phyloP scores from a whole-genome alignment of 2,797 vertebrate species.

The Pseudotriccus pelzelni region DNA sequence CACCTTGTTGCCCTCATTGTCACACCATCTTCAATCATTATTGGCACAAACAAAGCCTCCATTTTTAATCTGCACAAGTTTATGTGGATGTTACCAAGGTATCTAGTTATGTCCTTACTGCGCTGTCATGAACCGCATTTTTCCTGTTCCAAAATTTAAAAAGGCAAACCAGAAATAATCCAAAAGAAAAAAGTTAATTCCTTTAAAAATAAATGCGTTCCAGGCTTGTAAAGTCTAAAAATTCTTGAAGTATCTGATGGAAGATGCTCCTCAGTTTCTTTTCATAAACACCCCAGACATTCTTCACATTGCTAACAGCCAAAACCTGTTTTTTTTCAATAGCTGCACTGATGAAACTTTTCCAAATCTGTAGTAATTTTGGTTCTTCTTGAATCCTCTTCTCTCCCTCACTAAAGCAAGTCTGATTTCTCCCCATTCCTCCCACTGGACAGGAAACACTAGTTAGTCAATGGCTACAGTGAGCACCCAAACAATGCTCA shows the following conservation, averaged over 20 bases:
- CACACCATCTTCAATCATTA: background rate
- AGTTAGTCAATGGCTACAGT: accelerated
- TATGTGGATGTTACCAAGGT: background rate
- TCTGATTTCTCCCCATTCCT: background rate
- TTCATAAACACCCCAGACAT: background rate
- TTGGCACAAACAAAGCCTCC: background rate
- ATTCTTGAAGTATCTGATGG: background rate
- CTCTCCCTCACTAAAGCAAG: background rate
- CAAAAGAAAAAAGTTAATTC: background rate
- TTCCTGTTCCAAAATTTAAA: background rate
- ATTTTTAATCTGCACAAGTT: background rate
- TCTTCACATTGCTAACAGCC: background rate
- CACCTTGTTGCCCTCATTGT: background rate
- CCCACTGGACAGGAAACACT: background rate
- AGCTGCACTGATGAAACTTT: background rate
- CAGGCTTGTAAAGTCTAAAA: background rate
- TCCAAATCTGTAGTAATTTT: background rate
- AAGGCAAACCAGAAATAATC: background rate
- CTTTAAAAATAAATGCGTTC: background rate
- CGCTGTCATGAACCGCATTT: background rate
- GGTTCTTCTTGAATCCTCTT: background rate
- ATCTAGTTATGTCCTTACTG: background rate
- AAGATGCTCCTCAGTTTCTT: background rate
- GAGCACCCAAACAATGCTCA: background rate
- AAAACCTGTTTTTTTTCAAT: background rate